phyloP scores from a whole-genome alignment of 1,140 invertebrate species.

The Acromyrmex heyeri region DNA sequence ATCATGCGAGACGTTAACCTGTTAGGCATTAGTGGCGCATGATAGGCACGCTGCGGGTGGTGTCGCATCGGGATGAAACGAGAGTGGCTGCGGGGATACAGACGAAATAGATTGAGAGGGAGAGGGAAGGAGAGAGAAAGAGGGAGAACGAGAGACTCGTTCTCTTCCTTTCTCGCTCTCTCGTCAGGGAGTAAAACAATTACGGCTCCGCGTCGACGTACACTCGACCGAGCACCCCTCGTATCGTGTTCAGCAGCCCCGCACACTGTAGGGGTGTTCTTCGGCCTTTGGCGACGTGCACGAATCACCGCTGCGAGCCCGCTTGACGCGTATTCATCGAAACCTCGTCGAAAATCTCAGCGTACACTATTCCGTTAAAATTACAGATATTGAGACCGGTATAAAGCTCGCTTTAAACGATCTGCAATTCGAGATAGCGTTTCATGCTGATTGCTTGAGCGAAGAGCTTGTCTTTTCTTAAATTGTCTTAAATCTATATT shows the following conservation, averaged over 20 bases:
- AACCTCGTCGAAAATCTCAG: slow-evolving; percentile 57
- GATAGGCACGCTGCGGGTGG: slow-evolving; percentile 86
- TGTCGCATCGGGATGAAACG: slow-evolving; percentile 82
- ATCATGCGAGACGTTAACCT: slow-evolving; percentile 83
- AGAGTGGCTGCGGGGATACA: slow-evolving; percentile 82
- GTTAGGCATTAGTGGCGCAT: slow-evolving; percentile 85
- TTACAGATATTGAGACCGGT: slow-evolving; percentile 21
- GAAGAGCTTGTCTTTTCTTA: neutral
- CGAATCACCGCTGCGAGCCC: slow-evolving; percentile 64
- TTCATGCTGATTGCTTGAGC: neutral
- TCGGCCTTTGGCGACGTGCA: slow-evolving; percentile 74
- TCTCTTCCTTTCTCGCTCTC: slow-evolving; percentile 13
- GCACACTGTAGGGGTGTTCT: slow-evolving; percentile 73
- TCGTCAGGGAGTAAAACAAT: slow-evolving; percentile 84
- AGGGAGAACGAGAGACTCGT: slow-evolving; percentile 57
- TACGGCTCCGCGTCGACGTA: slow-evolving; percentile 83
- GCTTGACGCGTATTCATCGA: slow-evolving; percentile 63
- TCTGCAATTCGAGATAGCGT: neutral
- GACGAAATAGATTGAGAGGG: slow-evolving; percentile 84
- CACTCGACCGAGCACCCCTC: slow-evolving; percentile 84
- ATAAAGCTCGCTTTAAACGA: slow-evolving; percentile 13
- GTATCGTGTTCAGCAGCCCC: slow-evolving; percentile 70
- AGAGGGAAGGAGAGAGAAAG: neutral
- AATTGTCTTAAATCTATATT: neutral
- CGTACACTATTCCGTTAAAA: slow-evolving; percentile 19